phyloP scores from a whole-genome alignment of 2,888 invertebrate genomes.

The Hirtodrosophila alboralis region DNA sequence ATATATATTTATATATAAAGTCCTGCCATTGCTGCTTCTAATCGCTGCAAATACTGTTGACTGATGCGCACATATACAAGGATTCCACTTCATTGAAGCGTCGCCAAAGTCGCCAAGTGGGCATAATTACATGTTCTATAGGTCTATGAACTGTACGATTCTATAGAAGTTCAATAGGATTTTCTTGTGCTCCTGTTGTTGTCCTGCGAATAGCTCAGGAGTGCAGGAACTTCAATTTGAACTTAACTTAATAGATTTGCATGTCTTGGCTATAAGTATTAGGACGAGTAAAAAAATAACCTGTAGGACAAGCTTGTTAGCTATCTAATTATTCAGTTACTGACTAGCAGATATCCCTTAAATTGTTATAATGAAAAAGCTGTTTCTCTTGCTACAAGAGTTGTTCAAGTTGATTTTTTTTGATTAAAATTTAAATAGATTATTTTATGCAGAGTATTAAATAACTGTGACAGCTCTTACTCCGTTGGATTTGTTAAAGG shows the following conservation, averaged over 20 bases:
- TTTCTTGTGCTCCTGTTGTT: slow-evolving; percentile 5
- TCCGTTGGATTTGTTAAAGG: background rate
- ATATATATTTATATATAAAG: background rate
- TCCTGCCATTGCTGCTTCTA: slow-evolving; percentile 37
- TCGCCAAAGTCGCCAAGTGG: slow-evolving; percentile 58
- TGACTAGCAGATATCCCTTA: background rate
- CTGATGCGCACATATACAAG: slow-evolving; percentile 55
- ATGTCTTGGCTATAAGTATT: slow-evolving; percentile 1
- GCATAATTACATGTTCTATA: slow-evolving; percentile 56
- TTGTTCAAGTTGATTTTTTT: too few relatives aligned
- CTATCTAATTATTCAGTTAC: too few relatives aligned
- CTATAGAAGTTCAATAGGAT: slow-evolving; percentile 45
- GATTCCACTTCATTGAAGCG: slow-evolving; percentile 72
- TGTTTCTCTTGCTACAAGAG: too few relatives aligned
- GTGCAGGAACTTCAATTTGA: slow-evolving; percentile 20
- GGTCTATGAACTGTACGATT: slow-evolving; percentile 71
- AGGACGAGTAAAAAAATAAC: background rate
- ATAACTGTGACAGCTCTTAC: background rate
- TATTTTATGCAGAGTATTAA: slow-evolving; percentile 35
- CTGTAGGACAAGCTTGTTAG: too few relatives aligned
- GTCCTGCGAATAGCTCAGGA: slow-evolving; percentile 7
- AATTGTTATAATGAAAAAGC: too few relatives aligned
- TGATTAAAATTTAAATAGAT: too few relatives aligned
- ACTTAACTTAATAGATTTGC: slow-evolving; percentile 22
- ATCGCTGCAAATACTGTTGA: slow-evolving; percentile 63